Base-by-base conservation (phyloP, 2,888 invertebrate genomes). In the Uloborus plumipes region DNA sequence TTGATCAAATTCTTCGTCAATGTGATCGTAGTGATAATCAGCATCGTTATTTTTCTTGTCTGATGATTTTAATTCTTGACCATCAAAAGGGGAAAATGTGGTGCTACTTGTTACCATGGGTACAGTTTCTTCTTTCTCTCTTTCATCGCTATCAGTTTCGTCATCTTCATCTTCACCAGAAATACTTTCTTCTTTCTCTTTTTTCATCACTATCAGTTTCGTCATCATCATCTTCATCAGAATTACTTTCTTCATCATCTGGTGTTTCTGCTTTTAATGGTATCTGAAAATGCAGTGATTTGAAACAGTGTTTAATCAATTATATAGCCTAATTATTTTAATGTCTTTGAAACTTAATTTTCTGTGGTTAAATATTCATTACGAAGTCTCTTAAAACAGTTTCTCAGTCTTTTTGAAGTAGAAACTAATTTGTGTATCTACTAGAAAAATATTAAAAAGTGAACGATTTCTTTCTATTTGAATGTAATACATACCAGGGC, bases 1-100 rank as follows among this genome's bases (percentile, higher is more conserved):
- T 22, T 26, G 62, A 22, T 71, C 77, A 18, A 22, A n/a, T n/a
- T 75, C 75, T 26, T 75, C 75, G 59, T 75, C 75, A 13, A 59
- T 31, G 16, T 58, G 75, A 58, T 31, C 53, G 31, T 66, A 67
- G 6, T 67, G 59, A 59, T 59, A 75, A 16, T 31, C n/a, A 13
- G 13, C 59, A 14, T 75, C 31, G n/a, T 39, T 39, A 39, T 39
- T 39, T 39, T 39, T 39, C 9, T 7, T 39, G 39, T 39, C 39
- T 1, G 39, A 11, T 39, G 9, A 4, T 39, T 39, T 39, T 9
- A 39, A 11, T 39, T 39, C 39, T 39, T 39, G 39, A 9, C 9
- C 39, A 39, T 39, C 39, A 39, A 39, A 39, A 39, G 39, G 39
- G 9, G 39, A 39, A 39, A 39, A 39, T 39, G 55, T 39, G 39